Evolutionary conservation across 2,888 invertebrate species (phyloP).

Genomic region (Hipparchia semele): DNA sequence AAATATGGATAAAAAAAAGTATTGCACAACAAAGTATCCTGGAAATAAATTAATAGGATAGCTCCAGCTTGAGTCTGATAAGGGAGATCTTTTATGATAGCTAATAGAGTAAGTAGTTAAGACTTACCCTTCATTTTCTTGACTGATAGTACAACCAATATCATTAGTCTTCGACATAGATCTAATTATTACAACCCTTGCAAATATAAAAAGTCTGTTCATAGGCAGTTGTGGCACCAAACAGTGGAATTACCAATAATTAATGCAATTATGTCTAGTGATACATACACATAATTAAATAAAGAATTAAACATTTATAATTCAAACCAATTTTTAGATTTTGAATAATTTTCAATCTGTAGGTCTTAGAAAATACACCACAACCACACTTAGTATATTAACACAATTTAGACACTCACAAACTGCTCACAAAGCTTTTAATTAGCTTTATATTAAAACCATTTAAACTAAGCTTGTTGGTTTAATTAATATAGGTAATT

Average conservation of each 20-base stretch:
- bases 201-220: constrained; percentile 13
- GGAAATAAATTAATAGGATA: not conserved
- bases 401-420: not conserved
- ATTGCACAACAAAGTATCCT: not conserved
- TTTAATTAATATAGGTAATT: too few species aligned
- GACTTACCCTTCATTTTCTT: constrained; percentile 47
- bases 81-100: not conserved
- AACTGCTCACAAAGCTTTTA: not conserved
- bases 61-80: not conserved
- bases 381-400: not conserved
- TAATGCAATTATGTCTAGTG: not conserved
- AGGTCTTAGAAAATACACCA: constrained; percentile 1
- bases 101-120: not conserved
- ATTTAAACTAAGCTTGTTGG: not conserved
- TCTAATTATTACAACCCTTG: constrained; percentile 26
- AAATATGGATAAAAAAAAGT: not conserved
- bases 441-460: not conserved
- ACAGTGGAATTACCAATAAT: not conserved
- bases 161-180: constrained; percentile 48
- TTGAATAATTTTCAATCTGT: not conserved
- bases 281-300: not conserved
- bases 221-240: not conserved
- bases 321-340: not conserved
- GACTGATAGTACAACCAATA: constrained; percentile 44
- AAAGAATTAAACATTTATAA: not conserved